Evolutionary conservation across 2,888 invertebrate species (phyloP).

Genomic region (Drosophila mettleri): DNA sequence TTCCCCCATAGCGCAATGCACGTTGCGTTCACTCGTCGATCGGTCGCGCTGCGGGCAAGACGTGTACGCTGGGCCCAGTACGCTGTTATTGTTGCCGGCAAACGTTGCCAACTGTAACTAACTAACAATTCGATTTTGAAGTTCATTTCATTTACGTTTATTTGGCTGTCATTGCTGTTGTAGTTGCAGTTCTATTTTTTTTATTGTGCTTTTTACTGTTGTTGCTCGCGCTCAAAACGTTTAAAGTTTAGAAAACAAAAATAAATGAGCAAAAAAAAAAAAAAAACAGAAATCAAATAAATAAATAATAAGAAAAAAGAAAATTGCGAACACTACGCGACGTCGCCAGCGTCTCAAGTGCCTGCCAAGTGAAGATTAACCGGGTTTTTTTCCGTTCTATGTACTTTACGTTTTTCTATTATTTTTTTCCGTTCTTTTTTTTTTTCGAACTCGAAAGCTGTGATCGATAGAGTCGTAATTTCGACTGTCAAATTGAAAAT

Average conservation of each 20-base stretch:
- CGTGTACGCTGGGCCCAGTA: conserved; percentile 33
- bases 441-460: conserved; percentile 19
- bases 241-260: conserved; percentile 10
- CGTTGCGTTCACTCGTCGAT: conserved; percentile 79
- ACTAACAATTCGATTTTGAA: conserved; percentile 12
- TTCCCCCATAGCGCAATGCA: conserved; percentile 66
- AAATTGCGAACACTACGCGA: conserved; percentile 11
- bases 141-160: conserved; percentile 15
- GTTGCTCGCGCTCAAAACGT: conserved; percentile 3
- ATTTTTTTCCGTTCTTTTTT: conserved; percentile 24
- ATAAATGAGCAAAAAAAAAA: not conserved
- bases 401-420: conserved; percentile 32
- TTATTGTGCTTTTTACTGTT: conserved; percentile 13
- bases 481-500: conserved; percentile 55
- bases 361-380: conserved; percentile 51
- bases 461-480: conserved; percentile 42
- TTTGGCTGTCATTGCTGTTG: not conserved
- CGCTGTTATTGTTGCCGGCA: conserved; percentile 7
- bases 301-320: not conserved
- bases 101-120: conserved; percentile 7
- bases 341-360: conserved; percentile 39
- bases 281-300: not conserved
- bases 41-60: conserved; percentile 72
- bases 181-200: conserved; percentile 7
- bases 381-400: conserved; percentile 54